Evolutionary conservation across 2,797 vertebrate genomes (phyloP).

Genomic region (Lagodon rhomboides): DNA sequence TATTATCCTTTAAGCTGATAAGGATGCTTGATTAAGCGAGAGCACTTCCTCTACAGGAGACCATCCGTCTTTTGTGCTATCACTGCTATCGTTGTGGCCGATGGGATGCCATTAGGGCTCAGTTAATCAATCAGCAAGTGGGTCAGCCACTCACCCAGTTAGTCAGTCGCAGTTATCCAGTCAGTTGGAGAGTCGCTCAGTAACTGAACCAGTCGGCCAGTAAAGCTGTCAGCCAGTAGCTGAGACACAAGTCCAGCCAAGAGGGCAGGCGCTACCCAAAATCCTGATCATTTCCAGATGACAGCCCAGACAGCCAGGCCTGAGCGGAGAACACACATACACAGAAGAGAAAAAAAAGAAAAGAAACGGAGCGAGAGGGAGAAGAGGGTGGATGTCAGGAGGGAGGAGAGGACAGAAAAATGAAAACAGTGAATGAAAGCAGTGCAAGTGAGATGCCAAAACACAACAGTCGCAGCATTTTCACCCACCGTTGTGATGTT

Average conservation of each 20-base stretch:
- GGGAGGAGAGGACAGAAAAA: conserved; percentile 41
- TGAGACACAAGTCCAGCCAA: conserved; percentile 57
- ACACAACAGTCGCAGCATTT: conserved; percentile 18
- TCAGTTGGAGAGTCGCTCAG: conserved; percentile 23
- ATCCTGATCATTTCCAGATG: conserved; percentile 85
- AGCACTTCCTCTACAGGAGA: not conserved
- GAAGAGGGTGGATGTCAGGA: conserved; percentile 31
- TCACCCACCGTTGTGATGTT: conserved; percentile 19
- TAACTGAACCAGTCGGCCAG: conserved; percentile 41
- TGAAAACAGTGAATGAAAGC: conserved; percentile 21
- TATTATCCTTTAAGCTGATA: not conserved
- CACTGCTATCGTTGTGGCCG: conserved; percentile 19
- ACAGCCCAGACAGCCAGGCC: conserved; percentile 62
- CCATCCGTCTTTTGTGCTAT: not conserved
- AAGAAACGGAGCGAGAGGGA: conserved; percentile 6
- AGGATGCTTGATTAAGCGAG: not conserved
- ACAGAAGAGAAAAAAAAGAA: conserved; percentile 36
- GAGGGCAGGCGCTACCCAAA: conserved; percentile 50
- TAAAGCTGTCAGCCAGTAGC: conserved; percentile 52
- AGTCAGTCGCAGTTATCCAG: conserved; percentile 20
- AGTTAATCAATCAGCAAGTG: conserved; percentile 5
- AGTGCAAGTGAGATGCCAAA: conserved; percentile 2
- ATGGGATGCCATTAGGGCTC: conserved; percentile 1
- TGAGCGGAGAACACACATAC: conserved; percentile 46
- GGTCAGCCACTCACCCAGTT: conserved; percentile 4